A percentile compares a stretch with the other conserved stretches of the same genome.
These are phyloP conservation scores for Xenops minutus DNA, from an alignment of 2,797 vertebrate species.

Conservation along the genomic window DNA sequence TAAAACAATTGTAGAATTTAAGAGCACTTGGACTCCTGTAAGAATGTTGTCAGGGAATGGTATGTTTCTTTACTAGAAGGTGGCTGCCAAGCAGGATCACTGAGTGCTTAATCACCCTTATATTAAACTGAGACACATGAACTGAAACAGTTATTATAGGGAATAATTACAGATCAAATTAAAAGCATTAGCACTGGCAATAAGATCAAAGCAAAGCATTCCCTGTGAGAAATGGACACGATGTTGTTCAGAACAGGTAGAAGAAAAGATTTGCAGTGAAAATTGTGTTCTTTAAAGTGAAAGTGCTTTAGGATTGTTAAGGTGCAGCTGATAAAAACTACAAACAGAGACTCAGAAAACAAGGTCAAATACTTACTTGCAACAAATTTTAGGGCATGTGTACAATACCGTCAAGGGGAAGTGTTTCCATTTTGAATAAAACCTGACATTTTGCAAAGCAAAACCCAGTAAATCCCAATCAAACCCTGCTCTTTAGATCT, in stretches of 20 bases:
- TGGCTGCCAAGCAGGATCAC: conserved; percentile 41
- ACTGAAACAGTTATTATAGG: conserved; percentile 37
- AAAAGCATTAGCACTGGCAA: conserved; percentile 52
- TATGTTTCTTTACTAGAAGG: background rate
- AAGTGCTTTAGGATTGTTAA: background rate
- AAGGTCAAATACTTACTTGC: background rate
- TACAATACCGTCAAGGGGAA: background rate
- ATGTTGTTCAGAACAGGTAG: conserved; percentile 8
- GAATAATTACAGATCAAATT: conserved; percentile 59
- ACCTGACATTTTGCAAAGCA: background rate
- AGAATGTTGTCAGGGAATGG: background rate
- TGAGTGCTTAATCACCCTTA: conserved; percentile 17
- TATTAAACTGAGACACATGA: conserved; percentile 41
- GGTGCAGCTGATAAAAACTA: background rate
- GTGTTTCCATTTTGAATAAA: background rate
- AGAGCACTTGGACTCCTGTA: background rate
- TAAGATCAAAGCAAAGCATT: conserved; percentile 53
- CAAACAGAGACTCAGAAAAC: background rate
- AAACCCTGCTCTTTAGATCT: background rate
- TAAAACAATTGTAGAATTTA: background rate
- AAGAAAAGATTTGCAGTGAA: background rate
- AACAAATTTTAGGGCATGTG: background rate
- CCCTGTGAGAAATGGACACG: background rate
- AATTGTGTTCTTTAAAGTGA: background rate
- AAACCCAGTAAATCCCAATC: background rate